Percentiles rank a stretch among this genome's conserved stretches.
Evolutionary conservation across 2,888 invertebrate genomes (phyloP).

Genomic region (Noctuana brunneofusca): DNA sequence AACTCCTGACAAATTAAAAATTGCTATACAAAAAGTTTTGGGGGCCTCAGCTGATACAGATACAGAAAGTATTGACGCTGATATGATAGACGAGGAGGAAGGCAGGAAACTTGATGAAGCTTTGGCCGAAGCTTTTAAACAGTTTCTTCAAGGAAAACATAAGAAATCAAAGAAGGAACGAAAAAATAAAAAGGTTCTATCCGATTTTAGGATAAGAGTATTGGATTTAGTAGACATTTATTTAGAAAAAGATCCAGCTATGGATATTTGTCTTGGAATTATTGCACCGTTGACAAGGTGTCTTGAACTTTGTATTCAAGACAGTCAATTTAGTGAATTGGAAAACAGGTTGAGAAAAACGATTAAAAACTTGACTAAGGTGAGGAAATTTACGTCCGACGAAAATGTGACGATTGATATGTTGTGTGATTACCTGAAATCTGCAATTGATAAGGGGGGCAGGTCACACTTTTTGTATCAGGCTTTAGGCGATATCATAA

Average conservation of each 20-base stretch:
- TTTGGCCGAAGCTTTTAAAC: conserved; percentile 88
- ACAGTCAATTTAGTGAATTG: conserved; percentile 86
- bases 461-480: conserved; percentile 85
- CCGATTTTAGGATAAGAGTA: conserved; percentile 89
- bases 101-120: conserved; percentile 88
- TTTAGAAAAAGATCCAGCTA: conserved; percentile 86
- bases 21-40: conserved; percentile 88
- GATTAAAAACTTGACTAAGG: conserved; percentile 82
- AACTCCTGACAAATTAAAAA: conserved; percentile 86
- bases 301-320: conserved; percentile 87
- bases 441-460: conserved; percentile 85
- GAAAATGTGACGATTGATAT: conserved; percentile 80
- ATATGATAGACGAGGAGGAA: conserved; percentile 89
- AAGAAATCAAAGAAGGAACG: conserved; percentile 81
- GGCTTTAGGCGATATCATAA: conserved; percentile 85
- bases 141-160: conserved; percentile 79
- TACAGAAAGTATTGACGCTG: conserved; percentile 87
- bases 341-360: conserved; percentile 84
- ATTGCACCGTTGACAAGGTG: conserved; percentile 86
- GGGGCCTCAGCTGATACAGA: conserved; percentile 85
- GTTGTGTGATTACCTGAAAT: conserved; percentile 80
- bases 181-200: conserved; percentile 85
- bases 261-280: conserved; percentile 87
- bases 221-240: conserved; percentile 89
- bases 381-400: conserved; percentile 83